Evolutionary conservation across 2,113 vertebrate species (phyloP).

Genomic region (Maccullochella peelii): DNA sequence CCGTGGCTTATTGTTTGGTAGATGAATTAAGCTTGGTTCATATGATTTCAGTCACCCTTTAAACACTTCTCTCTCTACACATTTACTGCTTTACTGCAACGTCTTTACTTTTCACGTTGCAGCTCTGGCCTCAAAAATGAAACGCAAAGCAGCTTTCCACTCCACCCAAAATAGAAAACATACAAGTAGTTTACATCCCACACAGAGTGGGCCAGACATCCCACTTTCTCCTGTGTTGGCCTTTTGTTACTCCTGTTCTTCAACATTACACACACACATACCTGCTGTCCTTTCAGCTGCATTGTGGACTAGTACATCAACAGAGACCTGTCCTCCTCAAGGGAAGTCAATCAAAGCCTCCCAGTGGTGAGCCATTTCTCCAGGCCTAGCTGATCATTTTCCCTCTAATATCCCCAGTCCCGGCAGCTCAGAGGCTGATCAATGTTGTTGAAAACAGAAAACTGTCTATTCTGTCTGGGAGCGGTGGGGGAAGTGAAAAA

Average conservation of each 20-base stretch:
- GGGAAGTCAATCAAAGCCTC: constrained; percentile 78
- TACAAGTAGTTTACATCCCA: constrained; percentile 61
- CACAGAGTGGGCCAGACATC: constrained; percentile 57
- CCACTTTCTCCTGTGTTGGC: constrained; percentile 55
- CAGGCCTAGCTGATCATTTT: constrained; percentile 77
- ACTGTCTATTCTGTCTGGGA: constrained; percentile 66
- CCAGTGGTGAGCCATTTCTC: constrained; percentile 69
- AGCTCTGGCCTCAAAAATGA: constrained; percentile 35
- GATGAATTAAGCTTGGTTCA: background rate
- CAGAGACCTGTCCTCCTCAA: constrained; percentile 51
- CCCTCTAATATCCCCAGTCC: constrained; percentile 70
- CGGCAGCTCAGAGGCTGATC: constrained; percentile 76
- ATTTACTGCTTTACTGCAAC: background rate
- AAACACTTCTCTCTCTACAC: background rate
- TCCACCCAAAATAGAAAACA: constrained; percentile 64
- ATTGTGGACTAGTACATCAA: constrained; percentile 47
- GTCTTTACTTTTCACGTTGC: constrained; percentile 11
- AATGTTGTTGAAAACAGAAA: constrained; percentile 78
- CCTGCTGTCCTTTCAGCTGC: constrained; percentile 42
- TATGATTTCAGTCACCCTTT: background rate
- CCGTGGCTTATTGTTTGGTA: background rate
- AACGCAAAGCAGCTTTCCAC: constrained; percentile 38
- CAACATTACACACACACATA: constrained; percentile 29
- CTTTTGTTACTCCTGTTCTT: constrained; percentile 52
- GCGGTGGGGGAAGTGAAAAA: constrained; percentile 62